A percentile compares a stretch with the other conserved stretches of the same genome.
Conservation (phyloP, 2,888 invertebrate species). For the Ophioninae sp. region DNA sequence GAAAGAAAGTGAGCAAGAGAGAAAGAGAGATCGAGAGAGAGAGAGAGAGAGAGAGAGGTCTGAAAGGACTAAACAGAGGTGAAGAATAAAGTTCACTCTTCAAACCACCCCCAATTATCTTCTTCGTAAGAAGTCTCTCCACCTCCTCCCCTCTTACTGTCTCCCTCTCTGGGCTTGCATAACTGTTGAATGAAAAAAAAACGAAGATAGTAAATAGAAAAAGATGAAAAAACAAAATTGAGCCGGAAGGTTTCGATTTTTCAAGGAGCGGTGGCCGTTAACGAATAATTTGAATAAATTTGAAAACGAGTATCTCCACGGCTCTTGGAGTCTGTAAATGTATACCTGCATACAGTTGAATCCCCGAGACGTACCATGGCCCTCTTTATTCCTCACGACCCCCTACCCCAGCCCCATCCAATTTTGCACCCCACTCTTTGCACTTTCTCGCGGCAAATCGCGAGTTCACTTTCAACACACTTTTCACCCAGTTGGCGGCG, state of each 20-base stretch:
- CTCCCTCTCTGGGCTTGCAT: constrained; percentile 68
- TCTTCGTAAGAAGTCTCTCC: constrained; percentile 55
- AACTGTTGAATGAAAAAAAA: constrained; percentile 36
- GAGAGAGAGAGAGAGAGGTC: constrained; percentile 59
- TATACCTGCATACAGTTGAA: constrained; percentile 15
- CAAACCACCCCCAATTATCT: constrained; percentile 74
- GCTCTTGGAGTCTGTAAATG: constrained; percentile 43
- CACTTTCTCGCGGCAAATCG: constrained; percentile 74
- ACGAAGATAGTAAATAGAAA: constrained; percentile 31
- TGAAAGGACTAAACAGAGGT: constrained; percentile 46
- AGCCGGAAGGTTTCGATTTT: constrained; percentile 65
- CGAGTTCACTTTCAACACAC: constrained; percentile 79
- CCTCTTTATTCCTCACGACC: constrained; percentile 28
- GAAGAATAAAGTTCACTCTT: constrained; percentile 74
- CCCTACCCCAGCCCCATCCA: constrained; percentile 35
- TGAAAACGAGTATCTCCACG: constrained; percentile 70
- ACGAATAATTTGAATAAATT: constrained; percentile 78
- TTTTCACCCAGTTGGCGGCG: constrained; percentile 80
- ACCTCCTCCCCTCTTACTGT: constrained; percentile 68
- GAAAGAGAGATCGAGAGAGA: constrained; percentile 48
- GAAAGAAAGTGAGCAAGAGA: constrained; percentile 53
- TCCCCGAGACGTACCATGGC: constrained; percentile 49
- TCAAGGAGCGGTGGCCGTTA: constrained; percentile 61
- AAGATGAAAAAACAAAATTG: constrained; percentile 16
- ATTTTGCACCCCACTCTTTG: constrained; percentile 53